These are phyloP conservation scores for Oryzias dopingdopingensis DNA, from an alignment of 2,797 vertebrate genomes.

Conservation along the genomic window DNA sequence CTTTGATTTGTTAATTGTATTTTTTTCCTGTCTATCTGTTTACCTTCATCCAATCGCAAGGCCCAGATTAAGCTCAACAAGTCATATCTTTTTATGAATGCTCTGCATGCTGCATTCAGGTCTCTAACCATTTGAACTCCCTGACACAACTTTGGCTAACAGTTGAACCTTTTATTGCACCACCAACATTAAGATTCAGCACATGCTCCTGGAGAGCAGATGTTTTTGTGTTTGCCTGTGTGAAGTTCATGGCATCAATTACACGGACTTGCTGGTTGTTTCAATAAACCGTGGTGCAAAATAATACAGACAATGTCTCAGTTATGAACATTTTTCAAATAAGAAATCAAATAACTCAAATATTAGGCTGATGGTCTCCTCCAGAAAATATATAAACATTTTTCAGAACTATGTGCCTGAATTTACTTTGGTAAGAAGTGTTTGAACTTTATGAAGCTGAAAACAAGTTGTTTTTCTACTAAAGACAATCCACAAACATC, in stretches of 20 bases:
- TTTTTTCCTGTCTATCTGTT: too few relatives aligned
- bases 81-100: background rate
- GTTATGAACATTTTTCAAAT: constrained; percentile 5
- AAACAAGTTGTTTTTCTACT: constrained; percentile 71
- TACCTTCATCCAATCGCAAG: too few relatives aligned
- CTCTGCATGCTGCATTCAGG: constrained; percentile 9
- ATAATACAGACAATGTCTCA: constrained; percentile 6
- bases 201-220: constrained; percentile 24
- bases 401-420: constrained; percentile 24
- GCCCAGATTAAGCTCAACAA: background rate
- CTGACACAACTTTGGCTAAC: constrained; percentile 38
- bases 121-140: constrained; percentile 25
- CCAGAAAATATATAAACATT: constrained; percentile 2
- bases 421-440: constrained; percentile 70
- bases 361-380: constrained; percentile 9
- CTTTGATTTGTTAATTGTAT: too few relatives aligned
- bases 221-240: constrained; percentile 24
- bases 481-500: constrained; percentile 74
- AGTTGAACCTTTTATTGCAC: constrained; percentile 44
- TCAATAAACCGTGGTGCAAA: constrained; percentile 24
- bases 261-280: constrained; percentile 25
- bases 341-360: constrained; percentile 1
- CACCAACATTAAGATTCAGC: constrained; percentile 39
- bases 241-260: constrained; percentile 17
- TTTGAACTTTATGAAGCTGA: constrained; percentile 78